Percentiles rank a stretch among this genome's conserved stretches.
Conservation (phyloP, 2,113 vertebrate genomes). For the Raphicerus campestris region DNA sequence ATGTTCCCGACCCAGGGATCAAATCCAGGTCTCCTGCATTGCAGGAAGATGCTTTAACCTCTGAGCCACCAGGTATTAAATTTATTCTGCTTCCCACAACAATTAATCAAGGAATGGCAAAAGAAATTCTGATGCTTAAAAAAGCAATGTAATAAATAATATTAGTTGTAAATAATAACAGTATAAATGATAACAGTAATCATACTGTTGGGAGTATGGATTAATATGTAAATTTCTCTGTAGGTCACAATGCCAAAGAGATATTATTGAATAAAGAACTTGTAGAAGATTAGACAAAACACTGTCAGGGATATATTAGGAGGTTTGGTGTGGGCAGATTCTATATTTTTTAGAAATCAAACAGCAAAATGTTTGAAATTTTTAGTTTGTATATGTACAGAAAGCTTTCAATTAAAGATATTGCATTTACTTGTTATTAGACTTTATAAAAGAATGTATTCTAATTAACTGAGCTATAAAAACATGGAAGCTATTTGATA, state of each 20-base stretch:
- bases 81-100: background rate
- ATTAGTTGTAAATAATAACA: background rate
- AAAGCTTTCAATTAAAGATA: background rate
- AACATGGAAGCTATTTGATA: background rate
- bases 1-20: too few species aligned
- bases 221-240: background rate
- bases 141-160: background rate
- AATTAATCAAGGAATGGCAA: background rate
- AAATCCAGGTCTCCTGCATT: too few species aligned
- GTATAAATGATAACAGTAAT: background rate
- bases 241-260: background rate
- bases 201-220: background rate
- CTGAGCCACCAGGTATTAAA: too few species aligned
- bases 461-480: background rate
- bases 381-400: background rate
- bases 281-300: background rate
- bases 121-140: background rate
- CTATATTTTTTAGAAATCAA: background rate
- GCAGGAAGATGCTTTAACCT: too few species aligned
- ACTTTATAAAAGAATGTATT: background rate
- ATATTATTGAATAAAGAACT: background rate
- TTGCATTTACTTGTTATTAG: background rate
- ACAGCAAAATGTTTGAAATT: background rate
- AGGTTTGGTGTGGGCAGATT: background rate
- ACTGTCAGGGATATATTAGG: background rate